Conservation (phyloP, 1,140 invertebrate genomes). For the Coenobita brevimanus region DNA sequence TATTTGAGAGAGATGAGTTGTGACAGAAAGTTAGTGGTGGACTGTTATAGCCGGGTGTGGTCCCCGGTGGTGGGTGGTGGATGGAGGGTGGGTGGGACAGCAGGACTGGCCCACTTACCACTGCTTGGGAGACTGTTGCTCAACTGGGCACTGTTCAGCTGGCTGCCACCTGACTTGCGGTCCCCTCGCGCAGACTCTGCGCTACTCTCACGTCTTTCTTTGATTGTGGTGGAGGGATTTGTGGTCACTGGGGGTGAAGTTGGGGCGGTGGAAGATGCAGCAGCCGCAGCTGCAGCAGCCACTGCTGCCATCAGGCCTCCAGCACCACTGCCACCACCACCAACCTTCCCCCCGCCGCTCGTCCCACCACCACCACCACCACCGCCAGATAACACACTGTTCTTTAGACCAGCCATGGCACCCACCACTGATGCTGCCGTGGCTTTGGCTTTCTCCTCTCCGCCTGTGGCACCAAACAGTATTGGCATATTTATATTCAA, state of each 20-base stretch:
- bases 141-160: conserved; percentile 38
- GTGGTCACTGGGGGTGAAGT: conserved; percentile 24
- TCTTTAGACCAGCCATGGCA: conserved; percentile 54
- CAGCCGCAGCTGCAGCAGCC: conserved; percentile 55
- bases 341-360: conserved; percentile 29
- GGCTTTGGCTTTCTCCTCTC: conserved; percentile 56
- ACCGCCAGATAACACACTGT: conserved; percentile 39
- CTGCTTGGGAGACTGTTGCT: conserved; percentile 41
- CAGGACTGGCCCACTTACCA: conserved; percentile 54
- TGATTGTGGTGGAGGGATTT: conserved; percentile 36
- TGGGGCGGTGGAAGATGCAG: conserved; percentile 46
- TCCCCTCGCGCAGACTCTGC: conserved; percentile 43
- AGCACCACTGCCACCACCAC: conserved; percentile 32
- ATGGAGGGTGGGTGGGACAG: conserved; percentile 35
- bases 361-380: conserved; percentile 38
- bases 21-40: too few relatives aligned
- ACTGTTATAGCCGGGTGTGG: neutral
- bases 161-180: conserved; percentile 46
- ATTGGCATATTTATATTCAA: neutral
- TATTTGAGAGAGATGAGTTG: too few relatives aligned
- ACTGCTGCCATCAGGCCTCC: conserved; percentile 58
- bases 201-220: conserved; percentile 51
- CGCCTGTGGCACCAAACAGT: conserved; percentile 43
- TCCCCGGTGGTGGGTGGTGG: neutral
- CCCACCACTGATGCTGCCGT: conserved; percentile 58